Percentiles rank a stretch among this genome's conserved stretches.
Evolutionary conservation across 2,888 invertebrate genomes (phyloP).

Genomic region (Scaptomyza cyrtandrae): DNA sequence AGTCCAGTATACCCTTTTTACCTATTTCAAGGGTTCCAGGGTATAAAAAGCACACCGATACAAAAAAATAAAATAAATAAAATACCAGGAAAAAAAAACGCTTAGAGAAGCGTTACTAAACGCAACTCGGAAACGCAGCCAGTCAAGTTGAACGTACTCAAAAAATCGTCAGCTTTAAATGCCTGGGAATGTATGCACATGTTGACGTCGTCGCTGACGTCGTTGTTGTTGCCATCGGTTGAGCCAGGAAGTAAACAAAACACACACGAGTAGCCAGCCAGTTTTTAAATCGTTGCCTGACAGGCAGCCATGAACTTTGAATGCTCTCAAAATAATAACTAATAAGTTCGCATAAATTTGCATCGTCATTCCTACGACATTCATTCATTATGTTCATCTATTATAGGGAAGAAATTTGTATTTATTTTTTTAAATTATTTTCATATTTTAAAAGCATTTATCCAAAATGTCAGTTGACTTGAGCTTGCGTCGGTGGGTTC

Average conservation of each 20-base stretch:
- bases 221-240: conserved; percentile 44
- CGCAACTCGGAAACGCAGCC: conserved; percentile 71
- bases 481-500: too few relatives aligned
- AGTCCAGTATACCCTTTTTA: too few relatives aligned
- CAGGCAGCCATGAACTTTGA: conserved; percentile 6
- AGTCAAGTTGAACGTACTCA: conserved; percentile 78
- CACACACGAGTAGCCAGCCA: conserved; percentile 38
- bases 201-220: conserved; percentile 31
- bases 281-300: conserved; percentile 3
- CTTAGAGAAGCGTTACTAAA: conserved; percentile 53
- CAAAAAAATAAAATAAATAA: neutral
- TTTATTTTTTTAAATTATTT: too few relatives aligned
- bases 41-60: conserved; percentile 4
- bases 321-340: conserved; percentile 22
- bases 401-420: too few relatives aligned
- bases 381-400: too few relatives aligned
- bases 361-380: too few relatives aligned
- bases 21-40: neutral
- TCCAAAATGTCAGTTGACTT: too few relatives aligned
- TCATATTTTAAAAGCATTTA: too few relatives aligned
- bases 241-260: conserved; percentile 76
- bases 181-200: conserved; percentile 71
- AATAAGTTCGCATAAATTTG: neutral
- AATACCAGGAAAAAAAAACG: neutral
- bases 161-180: conserved; percentile 62